Base-by-base conservation (phyloP, 2,888 invertebrate species). In the Craniophora ligustri region DNA sequence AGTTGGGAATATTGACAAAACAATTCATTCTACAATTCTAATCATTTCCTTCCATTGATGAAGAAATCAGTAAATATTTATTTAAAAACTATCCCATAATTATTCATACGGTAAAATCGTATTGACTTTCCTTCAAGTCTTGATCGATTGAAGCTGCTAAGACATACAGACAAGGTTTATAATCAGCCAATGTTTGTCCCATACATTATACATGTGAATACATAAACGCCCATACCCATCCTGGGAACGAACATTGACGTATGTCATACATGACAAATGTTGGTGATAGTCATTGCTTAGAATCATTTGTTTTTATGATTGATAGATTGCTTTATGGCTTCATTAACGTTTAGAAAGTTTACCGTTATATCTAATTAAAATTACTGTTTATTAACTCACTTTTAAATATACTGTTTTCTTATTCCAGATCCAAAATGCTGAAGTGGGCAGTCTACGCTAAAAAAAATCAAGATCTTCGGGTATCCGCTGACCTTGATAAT, bases 401-500 rank as follows among this genome's bases (percentile, higher is more conserved):
- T 5, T 39, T 16, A 57, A 14, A 11, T 26, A 1, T 1, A 2
- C 0, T 0, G 39, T 54, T 68, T 48, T 53, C 57, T 82, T 71
- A 67, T 92, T 89, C 8, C 89, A 92, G 92, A 72, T 76, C 48
- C 67, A 93, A 82, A 77, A 95, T 95, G 95, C 87, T 95, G 76
- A 95, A 95, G 93, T 95, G 95, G 95, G 94, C 95, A 45, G 94
- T 95, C 8, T 92, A 92, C 64, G 89, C 85, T 60, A 91, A 92
- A 72, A 93, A 92, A 63, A 92, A 87, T 51, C 91, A 91, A 80
- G 89, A 89, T 6, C 75, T 73, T 36, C 82, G 79, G 58, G 66
- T 76, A 2, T 67, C 68, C 5, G 81, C 76, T 31, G 84, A 85
- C 26, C 61, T 66, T 13, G 83, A 85, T 39, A 69, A 72, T 18